phyloP scores from a whole-genome alignment of 2,888 invertebrate genomes.

The Eupithecia tripunctaria region DNA sequence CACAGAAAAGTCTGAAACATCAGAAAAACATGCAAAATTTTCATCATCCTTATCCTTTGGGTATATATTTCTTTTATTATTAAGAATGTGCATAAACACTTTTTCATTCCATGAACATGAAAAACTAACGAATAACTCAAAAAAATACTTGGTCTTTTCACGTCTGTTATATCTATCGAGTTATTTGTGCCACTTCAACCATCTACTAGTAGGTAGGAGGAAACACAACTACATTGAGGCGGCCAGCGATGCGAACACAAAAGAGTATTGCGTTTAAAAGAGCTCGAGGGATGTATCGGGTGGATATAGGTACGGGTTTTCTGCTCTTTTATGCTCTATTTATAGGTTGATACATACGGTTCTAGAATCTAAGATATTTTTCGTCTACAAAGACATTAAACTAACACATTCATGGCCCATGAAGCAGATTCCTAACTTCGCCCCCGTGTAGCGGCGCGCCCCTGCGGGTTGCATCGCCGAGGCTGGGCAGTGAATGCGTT shows the following conservation, averaged over 20 bases:
- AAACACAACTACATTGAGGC: constrained; percentile 11
- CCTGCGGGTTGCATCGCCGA: too few species aligned
- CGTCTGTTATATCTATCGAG: constrained; percentile 3
- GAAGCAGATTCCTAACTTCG: too few species aligned
- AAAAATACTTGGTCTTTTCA: not conserved
- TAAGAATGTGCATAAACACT: too few species aligned
- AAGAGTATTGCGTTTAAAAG: constrained; percentile 24
- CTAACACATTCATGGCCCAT: not conserved
- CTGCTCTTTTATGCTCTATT: not conserved
- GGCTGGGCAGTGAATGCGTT: too few species aligned
- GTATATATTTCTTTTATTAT: too few species aligned
- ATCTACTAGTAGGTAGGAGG: constrained; percentile 14
- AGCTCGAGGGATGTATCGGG: constrained; percentile 14
- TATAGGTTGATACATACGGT: not conserved
- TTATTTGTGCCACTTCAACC: constrained; percentile 15
- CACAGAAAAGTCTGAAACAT: too few species aligned
- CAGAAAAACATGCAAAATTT: too few species aligned
- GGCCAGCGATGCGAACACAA: constrained; percentile 30
- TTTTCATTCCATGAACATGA: too few species aligned
- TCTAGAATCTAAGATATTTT: not conserved
- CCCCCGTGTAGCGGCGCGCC: too few species aligned
- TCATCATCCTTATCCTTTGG: too few species aligned
- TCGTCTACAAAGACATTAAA: not conserved
- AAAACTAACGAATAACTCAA: too few species aligned
- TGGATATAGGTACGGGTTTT: not conserved